These are phyloP conservation scores for Leucoraja ocellata DNA, from an alignment of 2,797 vertebrate genomes.

Conservation along the genomic window DNA sequence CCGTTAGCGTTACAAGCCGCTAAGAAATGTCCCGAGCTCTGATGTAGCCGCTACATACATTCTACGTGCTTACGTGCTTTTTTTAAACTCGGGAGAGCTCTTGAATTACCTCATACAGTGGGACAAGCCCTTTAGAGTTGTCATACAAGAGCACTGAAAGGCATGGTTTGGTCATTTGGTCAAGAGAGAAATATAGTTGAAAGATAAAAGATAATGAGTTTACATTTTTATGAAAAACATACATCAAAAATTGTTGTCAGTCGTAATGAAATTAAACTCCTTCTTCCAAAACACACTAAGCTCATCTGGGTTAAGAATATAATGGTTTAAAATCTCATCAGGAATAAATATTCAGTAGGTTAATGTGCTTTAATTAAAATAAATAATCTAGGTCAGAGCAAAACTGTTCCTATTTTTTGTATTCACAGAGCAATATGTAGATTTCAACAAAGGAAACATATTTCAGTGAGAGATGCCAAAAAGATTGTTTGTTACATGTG, in stretches of 20 bases:
- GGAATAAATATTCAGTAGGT: background rate
- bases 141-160: background rate
- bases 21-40: no score
- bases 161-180: background rate
- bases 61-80: no score
- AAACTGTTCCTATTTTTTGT: background rate
- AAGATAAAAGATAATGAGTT: background rate
- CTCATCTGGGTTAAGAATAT: background rate
- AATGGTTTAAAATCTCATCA: no score
- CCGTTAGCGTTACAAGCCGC: no score
- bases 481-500: background rate
- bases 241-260: background rate
- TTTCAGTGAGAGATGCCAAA: background rate
- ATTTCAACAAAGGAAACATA: background rate
- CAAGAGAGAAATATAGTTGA: background rate
- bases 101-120: no score
- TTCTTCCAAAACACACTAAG: background rate
- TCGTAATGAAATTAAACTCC: background rate
- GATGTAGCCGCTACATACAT: no score
- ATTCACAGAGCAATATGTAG: background rate
- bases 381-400: background rate
- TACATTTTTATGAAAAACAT: background rate
- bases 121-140: background rate
- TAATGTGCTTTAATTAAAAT: background rate
- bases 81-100: no score